Base-by-base conservation (phyloP, 1,140 invertebrate species). In the Oppia nitens region DNA sequence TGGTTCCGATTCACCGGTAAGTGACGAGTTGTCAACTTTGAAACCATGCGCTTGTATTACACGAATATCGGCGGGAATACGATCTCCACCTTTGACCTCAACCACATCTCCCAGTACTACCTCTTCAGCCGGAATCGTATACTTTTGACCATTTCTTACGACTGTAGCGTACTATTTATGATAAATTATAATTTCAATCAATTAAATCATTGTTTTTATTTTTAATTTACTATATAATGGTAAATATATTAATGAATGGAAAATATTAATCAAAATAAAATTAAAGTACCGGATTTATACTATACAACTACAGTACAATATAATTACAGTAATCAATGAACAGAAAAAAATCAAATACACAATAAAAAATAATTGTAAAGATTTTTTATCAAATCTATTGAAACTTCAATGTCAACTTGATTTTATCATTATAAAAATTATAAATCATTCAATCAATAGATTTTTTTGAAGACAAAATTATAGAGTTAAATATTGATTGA, bases 71-170 rank as follows among this genome's bases (percentile, higher is more conserved):
- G 86, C 87, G 1, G 87, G 87, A 25, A 91, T 79, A 54, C 85
- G 75, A 68, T 91, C 85, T 14, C 87, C 87, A 62, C 82, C 80
- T 64, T 77, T 80, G 64, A 90, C 81, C 66, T 87, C 83, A 0
- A 90, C 81, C 47, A 90, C 71, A 68, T 91, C 87, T 23, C 87
- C 87, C 17, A 85, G 65, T 0, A 85, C 61, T 57, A 69, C 63
- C 62, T 73, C 69, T 62, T 93, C 88, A 63, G 88, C 88, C 51
- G 83, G 79, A 52, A 95, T 74, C 55, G 87, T 92, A 58, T 87
- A 72, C 69, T 93, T 94, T 71, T 93, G 83, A 61, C 93, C 93
- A 74, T 93, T 87, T 64, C 95, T 80, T 64, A 97, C 80, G 53
- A 94, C 64, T 93, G 80, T 64, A 96, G 80, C 54, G 93, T 92